Evolutionary conservation across 2,888 invertebrate genomes (phyloP).

Genomic region (Ochropleura leucogaster): DNA sequence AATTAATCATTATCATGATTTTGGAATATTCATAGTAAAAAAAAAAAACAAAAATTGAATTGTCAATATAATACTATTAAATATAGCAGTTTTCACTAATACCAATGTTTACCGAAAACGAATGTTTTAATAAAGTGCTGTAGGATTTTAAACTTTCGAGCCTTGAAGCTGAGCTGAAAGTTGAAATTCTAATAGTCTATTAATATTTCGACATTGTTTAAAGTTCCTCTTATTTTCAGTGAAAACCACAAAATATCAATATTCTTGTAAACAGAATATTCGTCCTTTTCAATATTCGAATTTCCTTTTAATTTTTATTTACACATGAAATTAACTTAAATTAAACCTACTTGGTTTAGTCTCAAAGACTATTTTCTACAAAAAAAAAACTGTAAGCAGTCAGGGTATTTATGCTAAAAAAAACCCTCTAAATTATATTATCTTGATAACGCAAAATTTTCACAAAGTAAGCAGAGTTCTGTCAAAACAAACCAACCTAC

Average conservation of each 20-base stretch:
- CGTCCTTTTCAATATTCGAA: background rate
- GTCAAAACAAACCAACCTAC: background rate
- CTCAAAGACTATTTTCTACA: conserved; percentile 2
- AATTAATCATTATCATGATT: conserved; percentile 10
- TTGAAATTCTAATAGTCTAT: background rate
- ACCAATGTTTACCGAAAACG: background rate
- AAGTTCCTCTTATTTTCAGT: background rate
- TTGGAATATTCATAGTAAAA: conserved; percentile 13
- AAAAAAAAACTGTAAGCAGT: background rate
- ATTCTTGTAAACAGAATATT: background rate
- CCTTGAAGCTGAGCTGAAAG: background rate
- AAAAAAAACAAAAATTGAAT: conserved; percentile 21
- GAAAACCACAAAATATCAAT: background rate
- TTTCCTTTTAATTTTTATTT: background rate
- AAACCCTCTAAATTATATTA: background rate
- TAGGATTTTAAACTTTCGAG: background rate
- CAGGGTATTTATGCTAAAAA: background rate
- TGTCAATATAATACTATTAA: conserved; percentile 1
- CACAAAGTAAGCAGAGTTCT: background rate
- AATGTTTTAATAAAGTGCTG: background rate
- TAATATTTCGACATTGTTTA: background rate
- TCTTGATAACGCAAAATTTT: background rate
- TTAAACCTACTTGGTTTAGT: background rate
- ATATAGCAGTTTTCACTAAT: background rate
- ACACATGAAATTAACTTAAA: background rate